phyloP scores from a whole-genome alignment of 1,140 invertebrate species.

The Holcopasites calliopsidis region DNA sequence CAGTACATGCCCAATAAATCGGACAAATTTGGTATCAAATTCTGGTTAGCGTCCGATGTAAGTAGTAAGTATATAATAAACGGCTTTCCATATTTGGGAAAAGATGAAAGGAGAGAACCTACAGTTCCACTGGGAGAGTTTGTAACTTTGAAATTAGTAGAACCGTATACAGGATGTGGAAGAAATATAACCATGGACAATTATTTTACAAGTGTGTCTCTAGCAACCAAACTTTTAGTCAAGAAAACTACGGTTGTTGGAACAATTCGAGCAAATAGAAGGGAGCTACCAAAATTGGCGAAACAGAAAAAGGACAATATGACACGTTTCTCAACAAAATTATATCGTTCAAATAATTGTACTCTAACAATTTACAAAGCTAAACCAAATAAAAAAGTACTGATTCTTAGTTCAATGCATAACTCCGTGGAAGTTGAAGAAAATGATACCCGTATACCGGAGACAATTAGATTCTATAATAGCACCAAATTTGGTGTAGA shows the following conservation, averaged over 20 bases:
- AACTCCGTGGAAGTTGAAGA: too few relatives aligned
- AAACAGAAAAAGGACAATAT: neutral
- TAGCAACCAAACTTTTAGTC: slow-evolving; percentile 56
- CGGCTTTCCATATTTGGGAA: slow-evolving; percentile 72
- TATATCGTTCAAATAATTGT: neutral
- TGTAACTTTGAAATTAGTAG: too few relatives aligned
- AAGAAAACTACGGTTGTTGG: slow-evolving; percentile 56
- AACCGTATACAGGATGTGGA: slow-evolving; percentile 57
- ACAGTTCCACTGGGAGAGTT: too few relatives aligned
- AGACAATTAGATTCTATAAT: too few relatives aligned
- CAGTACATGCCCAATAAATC: too few relatives aligned
- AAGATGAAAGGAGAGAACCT: too few relatives aligned
- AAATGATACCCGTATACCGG: too few relatives aligned
- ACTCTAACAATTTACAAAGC: neutral
- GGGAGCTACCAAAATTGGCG: slow-evolving; percentile 51
- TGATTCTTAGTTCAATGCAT: too few relatives aligned
- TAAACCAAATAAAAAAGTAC: too few relatives aligned
- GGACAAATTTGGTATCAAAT: slow-evolving; percentile 7
- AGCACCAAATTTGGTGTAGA: too few relatives aligned
- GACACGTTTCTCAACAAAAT: neutral
- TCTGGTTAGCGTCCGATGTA: slow-evolving; percentile 64
- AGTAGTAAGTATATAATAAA: slow-evolving; percentile 70
- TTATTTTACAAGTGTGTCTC: slow-evolving; percentile 60
- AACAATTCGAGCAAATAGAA: slow-evolving; percentile 50
- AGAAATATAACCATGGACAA: slow-evolving; percentile 69